Evolutionary conservation across 2,797 vertebrate genomes (phyloP), one percentile per base, ranked within the genome.

Genomic region (Semotilus atromaculatus): DNA sequence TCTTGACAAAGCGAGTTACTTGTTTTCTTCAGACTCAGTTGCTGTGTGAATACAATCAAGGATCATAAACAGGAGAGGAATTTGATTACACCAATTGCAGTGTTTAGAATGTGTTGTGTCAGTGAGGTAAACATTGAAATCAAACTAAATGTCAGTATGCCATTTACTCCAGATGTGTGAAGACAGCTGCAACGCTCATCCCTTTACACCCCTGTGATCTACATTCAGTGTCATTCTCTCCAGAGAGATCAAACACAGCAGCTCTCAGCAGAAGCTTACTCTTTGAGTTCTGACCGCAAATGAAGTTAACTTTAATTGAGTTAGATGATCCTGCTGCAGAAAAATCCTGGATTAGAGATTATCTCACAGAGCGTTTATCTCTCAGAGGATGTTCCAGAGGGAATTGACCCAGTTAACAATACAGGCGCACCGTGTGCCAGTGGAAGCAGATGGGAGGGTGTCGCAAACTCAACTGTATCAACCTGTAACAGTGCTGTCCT

Each of bases 301-400:
- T 75, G 18, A 71, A 90, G 87, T 85, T 71, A 89, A 89, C 86
- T 93, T 92, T 91, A 92, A 94, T 92, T 93, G 92, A 92, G 90
- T 91, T 92, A 89, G 80, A 86, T 88, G 88, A 92, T 92, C 82
- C 86, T 82, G 86, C 86, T 91, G 75, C 88, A 89, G 60, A 60
- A 78, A 86, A 81, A 92, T 91, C 91, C 90, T 82, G 90, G 92
- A 92, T 94, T 93, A 92, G 88, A 90, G 86, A 89, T 92, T 83
- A 89, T 90, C 89, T 84, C 68, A 80, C 53, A 76, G 82, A n/a
- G 81, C 10, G 51, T 84, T 87, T 83, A 81, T 84, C 77, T 70
- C 64, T 70, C 60, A 71, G 82, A 40, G 51, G 53, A 81, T 84
- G 77, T 84, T 71, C 71, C 71, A 55, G 45, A 71, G 51, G 77